These are phyloP conservation scores for Sepioteuthis lessoniana DNA, from an alignment of 2,888 invertebrate genomes.

Conservation along the genomic window DNA sequence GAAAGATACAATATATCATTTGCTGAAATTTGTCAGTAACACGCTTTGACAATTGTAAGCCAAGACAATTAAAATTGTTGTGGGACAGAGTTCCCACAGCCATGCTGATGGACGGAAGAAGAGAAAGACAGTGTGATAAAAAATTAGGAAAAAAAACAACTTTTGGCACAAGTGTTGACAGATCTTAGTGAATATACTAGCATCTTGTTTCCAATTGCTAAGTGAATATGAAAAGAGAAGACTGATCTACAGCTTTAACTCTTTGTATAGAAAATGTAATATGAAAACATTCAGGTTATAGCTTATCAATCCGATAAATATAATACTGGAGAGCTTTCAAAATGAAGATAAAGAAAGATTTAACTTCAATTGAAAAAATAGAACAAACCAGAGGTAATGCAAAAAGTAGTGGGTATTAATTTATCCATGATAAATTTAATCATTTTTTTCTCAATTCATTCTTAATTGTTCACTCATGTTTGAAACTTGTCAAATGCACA, in stretches of 20 bases:
- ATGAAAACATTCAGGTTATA: background rate
- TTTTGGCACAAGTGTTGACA: conserved; percentile 33
- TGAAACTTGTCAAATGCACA: background rate
- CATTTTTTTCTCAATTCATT: background rate
- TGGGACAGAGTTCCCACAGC: background rate
- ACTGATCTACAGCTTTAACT: background rate
- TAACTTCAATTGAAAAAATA: background rate
- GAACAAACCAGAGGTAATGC: background rate
- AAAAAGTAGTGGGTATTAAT: background rate
- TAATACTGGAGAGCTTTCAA: background rate
- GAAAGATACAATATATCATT: background rate
- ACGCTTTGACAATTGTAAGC: background rate
- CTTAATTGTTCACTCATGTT: background rate
- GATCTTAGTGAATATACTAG: background rate
- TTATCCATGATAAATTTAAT: background rate
- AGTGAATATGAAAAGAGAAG: conserved; percentile 18
- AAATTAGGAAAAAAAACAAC: too few relatives aligned
- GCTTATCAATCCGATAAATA: background rate
- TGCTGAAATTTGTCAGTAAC: background rate
- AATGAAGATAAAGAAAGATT: background rate
- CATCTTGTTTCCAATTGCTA: background rate
- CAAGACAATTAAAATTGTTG: background rate
- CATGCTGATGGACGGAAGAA: too few relatives aligned
- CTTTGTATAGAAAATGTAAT: background rate
- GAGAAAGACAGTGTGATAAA: background rate